Percentiles rank a stretch among this genome's conserved stretches.
Evolutionary conservation across 2,113 vertebrate genomes (phyloP).

Genomic region (Tretioscincus oriximinensis): DNA sequence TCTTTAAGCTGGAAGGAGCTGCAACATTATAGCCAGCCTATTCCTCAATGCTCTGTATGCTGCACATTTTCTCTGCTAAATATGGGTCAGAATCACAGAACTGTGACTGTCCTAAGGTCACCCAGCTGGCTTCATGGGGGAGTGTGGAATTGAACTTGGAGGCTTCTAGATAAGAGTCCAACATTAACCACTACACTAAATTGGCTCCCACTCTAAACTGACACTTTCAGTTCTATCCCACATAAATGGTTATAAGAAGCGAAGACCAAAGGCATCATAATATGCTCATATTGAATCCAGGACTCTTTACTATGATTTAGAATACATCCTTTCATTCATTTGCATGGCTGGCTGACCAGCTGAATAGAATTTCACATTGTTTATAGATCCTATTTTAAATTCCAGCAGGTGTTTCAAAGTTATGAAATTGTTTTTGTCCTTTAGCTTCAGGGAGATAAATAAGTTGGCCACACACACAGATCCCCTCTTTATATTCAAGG

Average conservation of each 20-base stretch:
- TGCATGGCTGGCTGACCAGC: constrained; percentile 61
- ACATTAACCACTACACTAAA: too few species aligned
- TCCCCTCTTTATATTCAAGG: constrained; percentile 33
- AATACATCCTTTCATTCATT: constrained; percentile 64
- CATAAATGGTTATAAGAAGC: neutral
- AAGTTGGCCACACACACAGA: neutral
- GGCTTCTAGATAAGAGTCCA: too few species aligned
- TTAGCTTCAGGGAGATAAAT: constrained; percentile 22
- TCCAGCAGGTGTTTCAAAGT: constrained; percentile 40
- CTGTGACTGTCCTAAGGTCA: too few species aligned
- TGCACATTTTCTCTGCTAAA: too few species aligned
- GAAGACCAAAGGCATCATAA: neutral
- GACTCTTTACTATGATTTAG: constrained; percentile 67
- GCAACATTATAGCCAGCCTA: too few species aligned
- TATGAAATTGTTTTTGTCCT: constrained; percentile 40
- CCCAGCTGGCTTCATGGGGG: too few species aligned
- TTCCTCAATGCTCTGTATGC: too few species aligned
- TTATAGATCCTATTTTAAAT: constrained; percentile 47
- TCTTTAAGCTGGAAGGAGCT: too few species aligned
- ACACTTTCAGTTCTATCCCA: too few species aligned
- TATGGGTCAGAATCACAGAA: too few species aligned
- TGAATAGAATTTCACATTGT: constrained; percentile 43
- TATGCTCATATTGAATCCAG: constrained; percentile 61
- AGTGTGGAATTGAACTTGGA: too few species aligned
- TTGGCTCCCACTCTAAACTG: too few species aligned